Evolutionary conservation across 2,888 invertebrate species (phyloP), one percentile per base, ranked within the genome.

Genomic region (Cheilosia vulpina): DNA sequence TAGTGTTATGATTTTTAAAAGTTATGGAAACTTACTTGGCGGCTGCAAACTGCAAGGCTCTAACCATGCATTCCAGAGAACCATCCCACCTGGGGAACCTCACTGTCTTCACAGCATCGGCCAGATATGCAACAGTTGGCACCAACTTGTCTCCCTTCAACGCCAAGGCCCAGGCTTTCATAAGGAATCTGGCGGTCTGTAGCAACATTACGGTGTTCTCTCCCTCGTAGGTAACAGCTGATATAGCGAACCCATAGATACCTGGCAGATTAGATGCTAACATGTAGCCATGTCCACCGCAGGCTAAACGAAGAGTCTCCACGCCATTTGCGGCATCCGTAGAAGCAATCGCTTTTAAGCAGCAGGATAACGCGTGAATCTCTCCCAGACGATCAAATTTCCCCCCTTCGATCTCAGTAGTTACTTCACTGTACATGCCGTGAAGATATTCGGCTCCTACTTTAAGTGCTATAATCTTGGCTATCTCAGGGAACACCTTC

Each of bases 201-300:
- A 98, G 93, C 73, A 96, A 93, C 89, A 99, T 93, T 50, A 99
- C 98, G 0, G 98, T 98, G 92, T 99, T 98, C 93, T 99, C 98
- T 0, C 99, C 98, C 93, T 99, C 98, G 90, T 98, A 98, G 4
- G 98, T 99, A 90, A 96, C 96, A 73, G 96, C 96, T 57, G 98
- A 98, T 2, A 97, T 96, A 38, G 96, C 95, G 81, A 95, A 93
- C 1, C 96, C 96, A 91, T 97, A 98, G 2, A 96, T 95, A 84
- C 95, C 94, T 24, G 98, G 97, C 88, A 99, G 93, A 91, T 96
- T 97, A 87, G 98, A 96, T 21, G 96, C 93, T 52, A 95, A 94
- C 95, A 97, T 96, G 93, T 97, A 99, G 4, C 99, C 99, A 92
- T 99, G 98, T 0, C 99, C 99, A 65, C 99, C 99, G 92, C 98